Base-by-base conservation (phyloP, 2,888 invertebrate genomes). In the Drosophila rellima region DNA sequence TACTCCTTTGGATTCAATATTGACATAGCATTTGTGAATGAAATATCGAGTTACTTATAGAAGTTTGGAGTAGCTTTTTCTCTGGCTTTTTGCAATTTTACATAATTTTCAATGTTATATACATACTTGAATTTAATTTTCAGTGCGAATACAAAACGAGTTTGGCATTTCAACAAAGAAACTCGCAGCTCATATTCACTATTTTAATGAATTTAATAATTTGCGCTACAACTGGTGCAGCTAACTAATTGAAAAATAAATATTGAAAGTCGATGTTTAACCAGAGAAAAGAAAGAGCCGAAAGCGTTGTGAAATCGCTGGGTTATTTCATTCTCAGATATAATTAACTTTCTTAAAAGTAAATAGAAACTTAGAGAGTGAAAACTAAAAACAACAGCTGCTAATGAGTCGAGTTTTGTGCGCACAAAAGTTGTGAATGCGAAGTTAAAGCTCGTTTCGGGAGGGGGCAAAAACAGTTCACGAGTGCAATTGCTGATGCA, bases 341-440 rank as follows among this genome's bases (percentile, higher is more conserved):
- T 82, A 88, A 85, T 85, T 88, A 85, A 85, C 86, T 85, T 82
- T 81, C 72, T 65, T 42, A 65, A 75, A 80, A 85, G 88, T 80
- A 83, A 85, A 80, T 71, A 83, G 71, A 85, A 79, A 82, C 82
- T 65, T 63, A 61, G 64, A 31, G 35, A 70, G 78, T 56, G 63
- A 55, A 74, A 82, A 72, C 85, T 70, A 78, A 78, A 82, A 78
- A 88, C 85, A 85, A 83, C 86, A 78, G 83, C 80, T 88, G 82
- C 59, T 85, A 86, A 83, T 83, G 81, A 88, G 80, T 71, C 65
- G 52, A 85, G 82, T 78, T 85, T 54, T 40, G 45, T 39, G 50
- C n/a, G 42, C 45, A 20, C 51, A 55, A 48, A 48, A 70, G 61
- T 63, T 75, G 20, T 17, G 37, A 50, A 39, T 33, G 62, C 45